Evolutionary conservation across 1,140 invertebrate genomes (phyloP).

Genomic region (Saccostrea cuccullata): DNA sequence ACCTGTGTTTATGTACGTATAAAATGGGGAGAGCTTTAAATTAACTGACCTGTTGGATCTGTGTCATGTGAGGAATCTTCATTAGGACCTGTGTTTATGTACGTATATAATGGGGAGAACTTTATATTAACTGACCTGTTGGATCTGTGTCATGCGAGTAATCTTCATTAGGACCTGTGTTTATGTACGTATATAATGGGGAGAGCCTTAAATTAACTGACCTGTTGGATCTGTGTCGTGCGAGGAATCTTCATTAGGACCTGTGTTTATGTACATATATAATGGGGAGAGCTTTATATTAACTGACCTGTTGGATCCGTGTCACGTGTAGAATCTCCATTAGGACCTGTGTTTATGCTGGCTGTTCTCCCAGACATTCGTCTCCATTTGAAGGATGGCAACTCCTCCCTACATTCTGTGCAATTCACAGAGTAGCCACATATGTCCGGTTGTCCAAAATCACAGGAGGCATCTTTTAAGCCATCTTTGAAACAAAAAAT

Average conservation of each 20-base stretch:
- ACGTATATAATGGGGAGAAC: too few species aligned
- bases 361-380: conserved; percentile 27
- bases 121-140: neutral
- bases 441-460: conserved; percentile 40
- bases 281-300: too few species aligned
- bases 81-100: too few species aligned
- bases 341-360: conserved; percentile 41
- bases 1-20: too few species aligned
- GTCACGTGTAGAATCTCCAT: neutral
- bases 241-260: too few species aligned
- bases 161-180: conserved; percentile 39
- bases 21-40: too few species aligned
- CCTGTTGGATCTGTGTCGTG: neutral
- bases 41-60: neutral
- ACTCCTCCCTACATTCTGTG: conserved; percentile 15
- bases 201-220: neutral
- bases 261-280: too few species aligned
- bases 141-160: neutral
- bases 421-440: conserved; percentile 49
- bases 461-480: conserved; percentile 1
- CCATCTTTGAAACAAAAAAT: conserved; percentile 42
- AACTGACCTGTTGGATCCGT: neutral
- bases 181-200: neutral
- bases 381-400: conserved; percentile 44
- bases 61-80: too few species aligned